phyloP scores from a whole-genome alignment of 2,888 invertebrate genomes.

The Andrena haemorrhoa region DNA sequence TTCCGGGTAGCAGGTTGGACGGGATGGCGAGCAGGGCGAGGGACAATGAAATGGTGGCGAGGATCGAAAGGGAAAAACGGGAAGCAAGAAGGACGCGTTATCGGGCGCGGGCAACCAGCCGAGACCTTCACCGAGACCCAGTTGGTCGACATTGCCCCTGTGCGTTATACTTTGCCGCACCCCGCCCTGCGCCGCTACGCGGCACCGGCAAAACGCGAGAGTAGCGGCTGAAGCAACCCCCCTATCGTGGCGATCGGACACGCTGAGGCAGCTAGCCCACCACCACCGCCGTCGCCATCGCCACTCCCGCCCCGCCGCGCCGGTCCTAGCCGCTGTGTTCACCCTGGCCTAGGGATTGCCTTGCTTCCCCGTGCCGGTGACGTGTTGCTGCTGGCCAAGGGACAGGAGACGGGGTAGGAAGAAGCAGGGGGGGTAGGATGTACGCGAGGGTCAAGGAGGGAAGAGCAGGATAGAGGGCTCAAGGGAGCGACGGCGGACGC shows the following conservation, averaged over 20 bases:
- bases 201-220: slow-evolving; percentile 22
- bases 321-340: slow-evolving; percentile 41
- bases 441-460: slow-evolving; percentile 69
- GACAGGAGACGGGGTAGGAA: slow-evolving; percentile 32
- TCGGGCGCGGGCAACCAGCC: slow-evolving; percentile 63
- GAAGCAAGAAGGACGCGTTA: slow-evolving; percentile 53
- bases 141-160: slow-evolving; percentile 84
- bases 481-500: slow-evolving; percentile 71
- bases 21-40: too few relatives aligned
- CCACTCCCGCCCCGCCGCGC: slow-evolving; percentile 25
- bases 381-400: slow-evolving; percentile 30
- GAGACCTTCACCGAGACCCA: slow-evolving; percentile 84
- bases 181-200: slow-evolving; percentile 48
- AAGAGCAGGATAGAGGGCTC: slow-evolving; percentile 57
- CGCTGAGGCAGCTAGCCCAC: slow-evolving; percentile 27
- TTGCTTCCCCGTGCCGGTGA: slow-evolving; percentile 42
- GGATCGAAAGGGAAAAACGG: slow-evolving; percentile 23
- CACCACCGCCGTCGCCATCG: slow-evolving; percentile 19
- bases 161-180: slow-evolving; percentile 59
- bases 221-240: slow-evolving; percentile 34
- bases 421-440: slow-evolving; percentile 36
- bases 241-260: slow-evolving; percentile 32
- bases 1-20: not conserved
- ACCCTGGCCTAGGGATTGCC: slow-evolving; percentile 72
- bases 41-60: not conserved